Base-by-base conservation (phyloP, 53 echinoderm and acorn worm species). In the Echinarachnius parma region DNA sequence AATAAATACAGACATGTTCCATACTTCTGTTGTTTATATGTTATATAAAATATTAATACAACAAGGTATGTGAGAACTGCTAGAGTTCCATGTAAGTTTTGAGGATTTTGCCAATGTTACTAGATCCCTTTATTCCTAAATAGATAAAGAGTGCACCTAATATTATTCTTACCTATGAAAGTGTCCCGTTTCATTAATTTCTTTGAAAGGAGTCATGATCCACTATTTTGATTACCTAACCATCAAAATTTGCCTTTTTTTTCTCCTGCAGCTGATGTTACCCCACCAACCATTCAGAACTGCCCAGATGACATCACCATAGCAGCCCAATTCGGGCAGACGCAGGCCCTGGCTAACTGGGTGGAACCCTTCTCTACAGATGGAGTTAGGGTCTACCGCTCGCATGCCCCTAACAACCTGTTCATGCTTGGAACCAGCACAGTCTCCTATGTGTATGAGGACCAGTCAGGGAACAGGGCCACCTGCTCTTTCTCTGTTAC, bases 371-470 rank as follows among this genome's bases (percentile, higher is more conserved):
- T 82, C 31, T 71, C 85, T 7, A 14, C 59, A 3, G 85, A 81
- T 28, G 66, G 76, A 45, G 33, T 25, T 1, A 16, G 75, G 14
- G 32, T 75, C 1, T 55, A 62, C 52, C 86, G 59, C 24, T 81
- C 89, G 5, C 78, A 82, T 13, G 33, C 23, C 16, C 70, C 89
- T 9, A 46, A 57, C 16, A 31, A 78, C 26, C 66, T 42, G 59
- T 89, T 86, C 48, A 22, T 39, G 11, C 23, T 62, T 18, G 89
- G 89, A 15, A 64, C 64, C 20, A 85, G 78, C 8, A 0, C 53
- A 8, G 89, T 89, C 11, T 58, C 65, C 9, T 89, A 89, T 34
- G 42, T 80, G 22, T 89, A 74, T 62, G 62, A 77, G 22, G 85
- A 89, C 66, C 18, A 19, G 2, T 53, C 57, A 53, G 81, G 65